A percentile compares a stretch with the other conserved stretches of the same genome.
Evolutionary conservation across 2,113 vertebrate genomes (phyloP).

Genomic region (Nymphicus hollandicus): DNA sequence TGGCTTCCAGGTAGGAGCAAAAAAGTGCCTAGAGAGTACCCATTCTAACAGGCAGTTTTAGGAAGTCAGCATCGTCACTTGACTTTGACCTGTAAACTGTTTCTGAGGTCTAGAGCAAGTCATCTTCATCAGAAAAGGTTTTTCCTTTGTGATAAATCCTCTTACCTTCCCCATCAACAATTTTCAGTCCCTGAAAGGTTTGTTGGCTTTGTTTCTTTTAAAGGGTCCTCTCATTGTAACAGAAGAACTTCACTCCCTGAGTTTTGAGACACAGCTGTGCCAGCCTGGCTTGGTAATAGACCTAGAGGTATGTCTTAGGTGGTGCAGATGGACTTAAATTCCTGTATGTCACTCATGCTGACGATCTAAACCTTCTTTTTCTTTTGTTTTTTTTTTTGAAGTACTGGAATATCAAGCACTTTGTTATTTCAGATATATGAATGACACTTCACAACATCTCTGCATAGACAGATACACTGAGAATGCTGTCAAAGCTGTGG

Average conservation of each 20-base stretch:
- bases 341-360: neutral
- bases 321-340: neutral
- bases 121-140: neutral
- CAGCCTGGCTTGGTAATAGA: conserved; percentile 87
- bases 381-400: neutral
- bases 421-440: neutral
- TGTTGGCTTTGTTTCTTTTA: neutral
- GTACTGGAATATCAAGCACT: neutral
- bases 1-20: neutral
- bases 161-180: neutral
- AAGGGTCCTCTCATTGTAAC: conserved; percentile 96
- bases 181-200: neutral
- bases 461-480: neutral
- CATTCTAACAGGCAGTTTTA: neutral
- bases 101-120: neutral
- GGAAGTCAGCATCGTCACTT: neutral
- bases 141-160: neutral
- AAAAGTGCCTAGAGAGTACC: neutral
- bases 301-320: conserved; percentile 82
- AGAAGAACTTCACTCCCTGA: conserved; percentile 94
- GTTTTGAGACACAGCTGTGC: conserved; percentile 91
- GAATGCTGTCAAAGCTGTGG: neutral
- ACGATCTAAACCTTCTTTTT: neutral
- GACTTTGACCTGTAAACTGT: neutral
- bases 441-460: neutral